phyloP scores from a whole-genome alignment of 2,888 invertebrate genomes.

The Odontocolon sp. region DNA sequence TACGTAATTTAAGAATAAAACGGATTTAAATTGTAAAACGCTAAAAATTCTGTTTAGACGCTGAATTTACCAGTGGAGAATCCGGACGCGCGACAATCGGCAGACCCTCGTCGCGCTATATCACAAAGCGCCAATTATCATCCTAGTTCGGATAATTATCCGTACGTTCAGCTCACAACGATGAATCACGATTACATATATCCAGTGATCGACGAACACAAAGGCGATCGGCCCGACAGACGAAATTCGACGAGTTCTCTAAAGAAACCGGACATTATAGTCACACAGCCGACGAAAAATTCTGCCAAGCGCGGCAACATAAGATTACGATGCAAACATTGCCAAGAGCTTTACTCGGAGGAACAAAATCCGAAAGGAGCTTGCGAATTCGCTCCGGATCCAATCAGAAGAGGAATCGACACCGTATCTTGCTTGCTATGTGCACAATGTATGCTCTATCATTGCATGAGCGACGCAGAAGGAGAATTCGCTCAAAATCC shows the following conservation, averaged over 20 bases:
- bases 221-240: slow-evolving; percentile 75
- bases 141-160: slow-evolving; percentile 86
- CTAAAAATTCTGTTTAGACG: slow-evolving; percentile 84
- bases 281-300: slow-evolving; percentile 81
- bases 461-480: slow-evolving; percentile 95
- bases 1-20: not conserved
- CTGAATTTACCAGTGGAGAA: slow-evolving; percentile 92
- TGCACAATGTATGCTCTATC: slow-evolving; percentile 95
- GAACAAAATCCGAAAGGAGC: slow-evolving; percentile 93
- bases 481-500: slow-evolving; percentile 93
- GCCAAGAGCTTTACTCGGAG: slow-evolving; percentile 90
- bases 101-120: slow-evolving; percentile 69
- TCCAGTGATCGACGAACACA: slow-evolving; percentile 85
- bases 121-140: slow-evolving; percentile 74
- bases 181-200: slow-evolving; percentile 94
- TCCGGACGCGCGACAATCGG: slow-evolving; percentile 89
- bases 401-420: slow-evolving; percentile 90
- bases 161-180: slow-evolving; percentile 92
- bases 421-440: slow-evolving; percentile 92
- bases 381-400: slow-evolving; percentile 94
- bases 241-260: slow-evolving; percentile 81
- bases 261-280: slow-evolving; percentile 85
- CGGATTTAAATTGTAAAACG: slow-evolving; percentile 14
- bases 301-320: slow-evolving; percentile 77
- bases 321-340: slow-evolving; percentile 85